These are phyloP conservation scores for Amiota minor DNA, from an alignment of 2,888 invertebrate species.

Conservation along the genomic window DNA sequence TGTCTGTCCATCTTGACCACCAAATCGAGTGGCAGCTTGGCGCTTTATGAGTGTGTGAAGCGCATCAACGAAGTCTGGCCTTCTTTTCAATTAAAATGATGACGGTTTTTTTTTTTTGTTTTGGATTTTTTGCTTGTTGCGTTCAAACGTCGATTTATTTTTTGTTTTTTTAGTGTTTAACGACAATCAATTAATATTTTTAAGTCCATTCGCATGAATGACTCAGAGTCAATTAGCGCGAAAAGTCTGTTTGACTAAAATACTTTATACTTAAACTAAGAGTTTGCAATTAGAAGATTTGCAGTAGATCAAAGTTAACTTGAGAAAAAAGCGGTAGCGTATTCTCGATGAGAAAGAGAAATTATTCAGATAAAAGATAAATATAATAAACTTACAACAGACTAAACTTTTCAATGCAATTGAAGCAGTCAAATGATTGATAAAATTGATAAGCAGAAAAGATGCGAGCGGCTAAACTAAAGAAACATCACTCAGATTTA, in stretches of 20 bases:
- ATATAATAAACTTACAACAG: too few relatives aligned
- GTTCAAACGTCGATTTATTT: background rate
- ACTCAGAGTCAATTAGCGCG: conserved; percentile 65
- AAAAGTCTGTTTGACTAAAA: conserved; percentile 54
- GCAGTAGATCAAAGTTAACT: conserved; percentile 57
- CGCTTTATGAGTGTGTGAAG: background rate
- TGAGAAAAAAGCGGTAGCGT: too few relatives aligned
- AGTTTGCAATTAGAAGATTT: conserved; percentile 46
- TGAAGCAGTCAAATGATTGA: too few relatives aligned
- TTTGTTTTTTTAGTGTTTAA: background rate
- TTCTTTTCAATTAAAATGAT: conserved; percentile 20
- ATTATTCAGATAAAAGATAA: background rate
- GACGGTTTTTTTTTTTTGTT: background rate
- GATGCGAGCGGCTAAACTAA: too few relatives aligned
- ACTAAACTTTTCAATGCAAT: too few relatives aligned
- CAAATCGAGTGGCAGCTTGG: conserved; percentile 22
- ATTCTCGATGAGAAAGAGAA: too few relatives aligned
- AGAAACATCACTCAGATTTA: too few relatives aligned
- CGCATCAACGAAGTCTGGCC: conserved; percentile 16
- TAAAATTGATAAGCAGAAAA: too few relatives aligned
- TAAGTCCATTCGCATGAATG: conserved; percentile 49
- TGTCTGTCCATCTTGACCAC: conserved; percentile 7
- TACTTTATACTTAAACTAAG: too few relatives aligned
- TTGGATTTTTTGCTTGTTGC: conserved; percentile 1
- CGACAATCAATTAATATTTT: conserved; percentile 60